These are phyloP conservation scores for Nephrotoma flavescens DNA, from an alignment of 2,888 invertebrate species.

Conservation along the genomic window DNA sequence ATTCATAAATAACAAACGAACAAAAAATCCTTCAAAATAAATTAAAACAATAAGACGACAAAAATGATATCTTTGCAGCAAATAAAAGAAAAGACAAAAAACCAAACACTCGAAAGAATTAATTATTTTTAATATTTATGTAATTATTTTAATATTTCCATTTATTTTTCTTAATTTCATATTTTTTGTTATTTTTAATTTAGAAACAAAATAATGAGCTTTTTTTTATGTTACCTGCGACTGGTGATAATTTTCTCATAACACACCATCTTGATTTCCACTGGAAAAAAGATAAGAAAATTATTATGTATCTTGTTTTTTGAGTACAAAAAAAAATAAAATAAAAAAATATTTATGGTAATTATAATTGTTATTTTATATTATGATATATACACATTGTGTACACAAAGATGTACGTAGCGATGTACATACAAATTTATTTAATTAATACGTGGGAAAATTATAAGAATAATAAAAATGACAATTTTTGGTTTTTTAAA, in stretches of 20 bases:
- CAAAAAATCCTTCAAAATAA: background rate
- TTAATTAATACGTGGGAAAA: background rate
- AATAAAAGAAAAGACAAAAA: background rate
- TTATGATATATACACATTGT: background rate
- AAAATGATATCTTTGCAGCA: background rate
- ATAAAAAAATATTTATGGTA: background rate
- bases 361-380: background rate
- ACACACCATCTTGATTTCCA: conserved; percentile 54
- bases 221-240: conserved; percentile 38
- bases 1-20: background rate
- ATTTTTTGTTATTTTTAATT: background rate
- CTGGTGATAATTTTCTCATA: conserved; percentile 49
- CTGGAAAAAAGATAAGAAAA: conserved; percentile 33
- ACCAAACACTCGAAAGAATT: background rate
- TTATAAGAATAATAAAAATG: background rate
- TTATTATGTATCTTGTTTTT: conserved; percentile 4
- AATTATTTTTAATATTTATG: background rate
- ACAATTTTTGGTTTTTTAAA: background rate
- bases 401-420: background rate
- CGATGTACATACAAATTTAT: background rate
- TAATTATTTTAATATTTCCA: background rate
- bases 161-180: background rate
- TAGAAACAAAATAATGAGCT: background rate
- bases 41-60: background rate
- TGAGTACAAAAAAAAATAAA: background rate